Percentiles rank a stretch among this genome's conserved stretches.
phyloP scores from a whole-genome alignment of 23 tunicate species.

The Halocynthia roretzi region DNA sequence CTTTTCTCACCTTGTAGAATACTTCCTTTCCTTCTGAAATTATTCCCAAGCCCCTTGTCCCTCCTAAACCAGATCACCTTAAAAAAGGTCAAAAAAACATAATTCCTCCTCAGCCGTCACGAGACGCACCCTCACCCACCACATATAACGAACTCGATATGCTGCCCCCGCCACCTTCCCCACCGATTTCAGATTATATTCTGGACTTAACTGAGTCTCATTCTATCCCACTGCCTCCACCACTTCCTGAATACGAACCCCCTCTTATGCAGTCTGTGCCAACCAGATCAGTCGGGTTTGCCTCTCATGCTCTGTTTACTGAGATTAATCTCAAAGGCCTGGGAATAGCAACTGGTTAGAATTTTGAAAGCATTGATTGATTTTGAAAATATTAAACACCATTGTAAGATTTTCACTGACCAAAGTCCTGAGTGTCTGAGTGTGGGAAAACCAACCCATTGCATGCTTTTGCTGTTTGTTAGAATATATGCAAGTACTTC shows the following conservation, averaged over 20 bases:
- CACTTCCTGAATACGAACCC: not conserved
- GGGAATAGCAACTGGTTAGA: slow-evolving; percentile 52
- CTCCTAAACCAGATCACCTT: slow-evolving; percentile 22
- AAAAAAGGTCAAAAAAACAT: not conserved
- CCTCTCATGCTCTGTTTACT: slow-evolving; percentile 69
- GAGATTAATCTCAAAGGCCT: slow-evolving; percentile 76
- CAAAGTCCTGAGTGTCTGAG: no score
- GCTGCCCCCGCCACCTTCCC: slow-evolving; percentile 20
- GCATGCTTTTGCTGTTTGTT: no score
- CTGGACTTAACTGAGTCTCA: slow-evolving; percentile 24
- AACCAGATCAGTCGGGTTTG: not conserved
- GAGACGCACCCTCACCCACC: no score
- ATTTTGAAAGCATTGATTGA: no score
- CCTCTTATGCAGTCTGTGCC: not conserved
- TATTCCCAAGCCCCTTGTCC: slow-evolving; percentile 22
- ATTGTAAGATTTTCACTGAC: no score
- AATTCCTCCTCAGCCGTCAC: no score
- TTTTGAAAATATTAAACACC: no score
- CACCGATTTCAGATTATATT: slow-evolving; percentile 3
- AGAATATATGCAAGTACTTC: no score
- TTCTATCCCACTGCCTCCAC: slow-evolving; percentile 62
- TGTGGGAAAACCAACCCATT: no score
- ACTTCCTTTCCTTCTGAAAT: not conserved
- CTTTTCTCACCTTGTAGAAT: not conserved
- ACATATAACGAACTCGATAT: not conserved